These are phyloP conservation scores for Phylloscopus trochiloides DNA, from an alignment of 2,113 vertebrate genomes.

Conservation along the genomic window DNA sequence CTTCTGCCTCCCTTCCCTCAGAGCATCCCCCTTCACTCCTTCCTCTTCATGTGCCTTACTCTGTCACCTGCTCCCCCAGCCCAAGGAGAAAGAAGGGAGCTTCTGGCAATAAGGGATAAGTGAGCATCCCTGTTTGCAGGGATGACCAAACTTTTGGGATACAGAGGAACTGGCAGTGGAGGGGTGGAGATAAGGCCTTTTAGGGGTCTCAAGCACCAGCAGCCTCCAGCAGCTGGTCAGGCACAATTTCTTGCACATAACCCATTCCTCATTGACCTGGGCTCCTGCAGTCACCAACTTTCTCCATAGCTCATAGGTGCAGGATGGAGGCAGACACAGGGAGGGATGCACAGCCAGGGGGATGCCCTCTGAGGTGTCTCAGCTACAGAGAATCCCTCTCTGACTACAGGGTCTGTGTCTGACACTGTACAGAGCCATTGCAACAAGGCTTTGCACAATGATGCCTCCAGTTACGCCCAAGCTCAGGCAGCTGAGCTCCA, in stretches of 20 bases:
- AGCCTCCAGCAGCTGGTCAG: background rate
- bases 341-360: background rate
- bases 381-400: background rate
- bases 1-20: background rate
- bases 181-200: background rate
- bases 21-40: background rate
- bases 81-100: background rate
- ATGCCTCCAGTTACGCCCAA: background rate
- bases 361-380: background rate
- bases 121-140: background rate
- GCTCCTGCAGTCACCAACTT: background rate
- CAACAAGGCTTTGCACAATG: fast-evolving
- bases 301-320: background rate
- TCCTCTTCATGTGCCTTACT: background rate
- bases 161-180: fast-evolving
- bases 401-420: background rate
- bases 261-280: background rate
- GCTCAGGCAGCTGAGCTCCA: background rate
- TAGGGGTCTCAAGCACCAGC: background rate
- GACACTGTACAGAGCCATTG: background rate
- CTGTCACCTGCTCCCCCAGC: background rate
- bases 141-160: fast-evolving
- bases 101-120: background rate
- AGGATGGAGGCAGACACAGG: background rate
- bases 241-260: background rate